Conservation (phyloP, 1,140 invertebrate species). For the Aphaenogaster floridana region DNA sequence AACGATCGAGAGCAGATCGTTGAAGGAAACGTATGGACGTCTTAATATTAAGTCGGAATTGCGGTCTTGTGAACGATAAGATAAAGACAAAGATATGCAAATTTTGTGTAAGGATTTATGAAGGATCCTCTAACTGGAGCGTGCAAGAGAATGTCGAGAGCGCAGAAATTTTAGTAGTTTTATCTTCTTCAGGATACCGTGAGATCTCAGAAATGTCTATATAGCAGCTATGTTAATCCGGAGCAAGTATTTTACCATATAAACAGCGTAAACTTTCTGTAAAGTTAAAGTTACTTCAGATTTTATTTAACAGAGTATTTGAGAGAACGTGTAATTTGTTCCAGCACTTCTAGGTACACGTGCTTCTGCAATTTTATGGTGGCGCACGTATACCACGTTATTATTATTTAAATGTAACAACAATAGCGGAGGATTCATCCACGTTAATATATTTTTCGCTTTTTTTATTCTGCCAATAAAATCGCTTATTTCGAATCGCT, state of each 20-base stretch:
- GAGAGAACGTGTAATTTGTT: not conserved
- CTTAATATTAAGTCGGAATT: slow-evolving; percentile 26
- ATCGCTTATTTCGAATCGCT: not conserved
- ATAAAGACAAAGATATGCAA: not conserved
- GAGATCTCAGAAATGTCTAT: not conserved
- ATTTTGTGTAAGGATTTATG: not conserved
- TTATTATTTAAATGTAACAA: not conserved
- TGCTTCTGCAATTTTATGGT: not conserved
- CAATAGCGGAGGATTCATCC: not conserved
- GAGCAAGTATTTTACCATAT: not conserved
- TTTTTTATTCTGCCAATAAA: not conserved
- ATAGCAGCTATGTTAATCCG: not conserved
- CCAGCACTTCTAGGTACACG: not conserved
- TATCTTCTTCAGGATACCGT: not conserved
- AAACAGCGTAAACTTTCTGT: not conserved
- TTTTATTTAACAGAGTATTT: not conserved
- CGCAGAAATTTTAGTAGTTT: not conserved
- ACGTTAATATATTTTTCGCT: not conserved
- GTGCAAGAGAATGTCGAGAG: not conserved
- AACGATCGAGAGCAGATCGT: not conserved
- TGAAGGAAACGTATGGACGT: slow-evolving; percentile 9
- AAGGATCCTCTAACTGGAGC: not conserved
- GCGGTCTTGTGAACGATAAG: not conserved
- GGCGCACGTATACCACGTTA: too few relatives aligned
- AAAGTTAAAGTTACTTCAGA: not conserved